These are phyloP conservation scores for Dicycla oo DNA, from an alignment of 2,888 invertebrate genomes.

Conservation along the genomic window DNA sequence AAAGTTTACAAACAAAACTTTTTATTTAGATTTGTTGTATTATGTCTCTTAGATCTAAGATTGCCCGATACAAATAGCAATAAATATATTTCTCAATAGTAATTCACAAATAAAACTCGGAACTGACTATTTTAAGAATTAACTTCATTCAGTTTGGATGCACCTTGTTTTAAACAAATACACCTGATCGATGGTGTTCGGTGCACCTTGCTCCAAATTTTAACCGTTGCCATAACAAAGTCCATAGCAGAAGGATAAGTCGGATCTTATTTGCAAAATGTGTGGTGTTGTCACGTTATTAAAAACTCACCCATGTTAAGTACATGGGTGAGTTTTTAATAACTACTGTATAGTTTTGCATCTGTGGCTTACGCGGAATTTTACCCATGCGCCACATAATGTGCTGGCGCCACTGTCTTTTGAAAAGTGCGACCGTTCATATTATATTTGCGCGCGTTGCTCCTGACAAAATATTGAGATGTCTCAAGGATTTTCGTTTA, in stretches of 20 bases:
- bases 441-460: no score
- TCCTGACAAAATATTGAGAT: no score
- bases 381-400: no score
- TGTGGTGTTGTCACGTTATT: neutral
- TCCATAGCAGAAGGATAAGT: neutral
- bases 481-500: no score
- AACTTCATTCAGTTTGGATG: conserved; percentile 76
- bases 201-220: conserved; percentile 87
- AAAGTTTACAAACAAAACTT: neutral
- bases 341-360: no score
- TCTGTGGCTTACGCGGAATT: no score
- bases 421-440: no score
- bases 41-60: neutral
- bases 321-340: neutral
- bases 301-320: no score
- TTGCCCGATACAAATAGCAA: neutral
- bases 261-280: neutral
- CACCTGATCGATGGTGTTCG: conserved; percentile 86
- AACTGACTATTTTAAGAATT: conserved; percentile 73
- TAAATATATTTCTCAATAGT: conserved; percentile 18
- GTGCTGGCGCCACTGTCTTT: no score
- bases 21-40: neutral
- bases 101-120: conserved; percentile 4
- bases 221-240: conserved; percentile 58
- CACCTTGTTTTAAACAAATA: conserved; percentile 88